Base-by-base conservation (phyloP, 2,113 vertebrate genomes). In the Platysternon megacephalum region DNA sequence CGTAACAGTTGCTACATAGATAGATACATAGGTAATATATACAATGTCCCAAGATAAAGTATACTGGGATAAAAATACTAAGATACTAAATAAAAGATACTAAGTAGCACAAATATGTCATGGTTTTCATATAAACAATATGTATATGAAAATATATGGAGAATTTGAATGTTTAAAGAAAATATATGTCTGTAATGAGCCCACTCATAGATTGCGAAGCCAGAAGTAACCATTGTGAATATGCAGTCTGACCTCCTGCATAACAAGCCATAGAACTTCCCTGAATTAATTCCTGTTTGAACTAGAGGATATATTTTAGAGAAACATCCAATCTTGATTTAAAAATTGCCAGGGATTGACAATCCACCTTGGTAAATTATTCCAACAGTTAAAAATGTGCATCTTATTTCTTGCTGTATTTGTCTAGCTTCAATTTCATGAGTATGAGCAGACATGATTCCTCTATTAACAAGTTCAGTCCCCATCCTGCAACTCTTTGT, bases 11-110 rank as follows among this genome's bases (percentile, higher is more conserved):
- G 74, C 49, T 52, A 88, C 35, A 39, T 48, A 82, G 28, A 65
- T 11, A 51, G 22, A 11, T 51, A 88, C 21, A 35, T 88, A 52
- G 51, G 68, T 44, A 21, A 12, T 0, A 0, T 28, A 16, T 39
- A 13, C 22, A n/a, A 35, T 79, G 53, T 29, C 32, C 52, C 56
- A 72, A 83, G 44, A 5, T 28, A 9, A 8, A 21, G 5, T 1
- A 16, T 2, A 49, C 42, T 26, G 28, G n/a, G 51, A 84, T 29
- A 58, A 78, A 79, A 81, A 58, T 2, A 35, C 21, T 53, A 53
- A 53, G 21, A 53, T 53, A 53, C 52, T 53, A 53, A 53, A 53
- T 3, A 2, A 2, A 8, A 58, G 39, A 44, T 46, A 82, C 80
- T 78, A 46, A 84, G 8, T 72, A 2, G 65, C 0, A 42, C 11